A percentile compares a stretch with the other conserved stretches of the same genome.
phyloP scores from a whole-genome alignment of 2,888 invertebrate species.

The Ischnura elegans region DNA sequence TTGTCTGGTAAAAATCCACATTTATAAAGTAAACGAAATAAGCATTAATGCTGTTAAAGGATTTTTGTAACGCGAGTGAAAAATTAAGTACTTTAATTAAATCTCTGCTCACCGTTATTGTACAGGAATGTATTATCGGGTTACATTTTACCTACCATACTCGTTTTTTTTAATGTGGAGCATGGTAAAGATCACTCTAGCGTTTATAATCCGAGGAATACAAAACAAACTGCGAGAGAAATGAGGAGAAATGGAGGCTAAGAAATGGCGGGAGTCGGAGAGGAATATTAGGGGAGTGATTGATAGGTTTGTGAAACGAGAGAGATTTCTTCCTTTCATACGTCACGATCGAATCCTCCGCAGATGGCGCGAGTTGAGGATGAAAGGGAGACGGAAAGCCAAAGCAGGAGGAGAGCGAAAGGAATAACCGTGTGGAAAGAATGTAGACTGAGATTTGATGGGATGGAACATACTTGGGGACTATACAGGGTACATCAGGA shows the following conservation, averaged over 20 bases:
- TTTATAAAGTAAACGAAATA: too few species aligned
- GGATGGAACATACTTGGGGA: background rate
- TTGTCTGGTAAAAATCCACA: too few species aligned
- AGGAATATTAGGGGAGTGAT: conserved; percentile 39
- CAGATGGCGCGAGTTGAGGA: conserved; percentile 12
- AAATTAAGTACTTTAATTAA: too few species aligned
- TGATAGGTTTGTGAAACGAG: conserved; percentile 68
- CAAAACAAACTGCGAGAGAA: background rate
- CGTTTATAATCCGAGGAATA: too few species aligned
- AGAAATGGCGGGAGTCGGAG: conserved; percentile 33
- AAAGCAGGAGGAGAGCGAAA: background rate
- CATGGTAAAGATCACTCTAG: too few species aligned
- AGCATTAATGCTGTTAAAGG: too few species aligned
- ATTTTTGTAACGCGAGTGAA: too few species aligned
- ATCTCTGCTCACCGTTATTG: too few species aligned
- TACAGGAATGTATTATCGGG: too few species aligned
- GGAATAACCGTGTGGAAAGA: conserved; percentile 76
- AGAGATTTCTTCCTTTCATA: conserved; percentile 71
- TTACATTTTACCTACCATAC: too few species aligned
- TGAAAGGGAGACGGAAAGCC: conserved; percentile 77
- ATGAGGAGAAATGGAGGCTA: conserved; percentile 62
- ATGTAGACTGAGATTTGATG: conserved; percentile 73
- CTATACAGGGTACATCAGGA: too few species aligned
- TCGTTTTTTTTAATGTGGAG: too few species aligned
- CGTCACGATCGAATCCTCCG: conserved; percentile 41